Evolutionary conservation across 2,797 vertebrate genomes (phyloP).

Genomic region (Sandelia bainsii): DNA sequence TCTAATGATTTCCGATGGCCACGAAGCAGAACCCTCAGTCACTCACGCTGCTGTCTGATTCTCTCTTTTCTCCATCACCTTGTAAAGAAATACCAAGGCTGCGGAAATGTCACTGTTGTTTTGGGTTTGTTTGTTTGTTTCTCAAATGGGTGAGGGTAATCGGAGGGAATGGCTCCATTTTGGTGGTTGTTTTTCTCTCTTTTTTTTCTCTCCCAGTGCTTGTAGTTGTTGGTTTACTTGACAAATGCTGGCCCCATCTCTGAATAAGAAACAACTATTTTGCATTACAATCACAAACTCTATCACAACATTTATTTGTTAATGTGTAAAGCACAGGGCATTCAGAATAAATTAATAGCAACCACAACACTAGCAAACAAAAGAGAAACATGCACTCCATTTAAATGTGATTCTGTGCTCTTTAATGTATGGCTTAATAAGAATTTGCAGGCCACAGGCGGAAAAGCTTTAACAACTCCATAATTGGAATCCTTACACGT

Average conservation of each 20-base stretch:
- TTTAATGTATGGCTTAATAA: slow-evolving; percentile 87
- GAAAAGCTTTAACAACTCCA: slow-evolving; percentile 84
- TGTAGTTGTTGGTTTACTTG: slow-evolving; percentile 74
- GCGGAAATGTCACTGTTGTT: slow-evolving; percentile 42
- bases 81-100: slow-evolving; percentile 28
- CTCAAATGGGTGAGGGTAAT: slow-evolving; percentile 61
- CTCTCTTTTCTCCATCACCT: slow-evolving; percentile 34
- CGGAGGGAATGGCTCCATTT: slow-evolving; percentile 56
- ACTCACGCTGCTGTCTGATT: slow-evolving; percentile 49
- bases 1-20: slow-evolving; percentile 76
- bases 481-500: slow-evolving; percentile 89
- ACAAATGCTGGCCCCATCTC: slow-evolving; percentile 68
- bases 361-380: slow-evolving; percentile 78
- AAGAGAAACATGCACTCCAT: slow-evolving; percentile 83
- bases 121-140: slow-evolving; percentile 64
- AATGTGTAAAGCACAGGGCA: slow-evolving; percentile 78
- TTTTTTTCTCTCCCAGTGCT: slow-evolving; percentile 56
- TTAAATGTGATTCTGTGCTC: slow-evolving; percentile 81
- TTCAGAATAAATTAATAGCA: slow-evolving; percentile 83
- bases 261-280: slow-evolving; percentile 76
- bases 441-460: slow-evolving; percentile 83
- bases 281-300: slow-evolving; percentile 80
- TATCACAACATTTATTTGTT: slow-evolving; percentile 74
- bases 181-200: slow-evolving; percentile 57
- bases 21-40: slow-evolving; percentile 70